These are phyloP conservation scores for Neodiprion fabricii DNA, from an alignment of 1,140 invertebrate species.

Conservation along the genomic window DNA sequence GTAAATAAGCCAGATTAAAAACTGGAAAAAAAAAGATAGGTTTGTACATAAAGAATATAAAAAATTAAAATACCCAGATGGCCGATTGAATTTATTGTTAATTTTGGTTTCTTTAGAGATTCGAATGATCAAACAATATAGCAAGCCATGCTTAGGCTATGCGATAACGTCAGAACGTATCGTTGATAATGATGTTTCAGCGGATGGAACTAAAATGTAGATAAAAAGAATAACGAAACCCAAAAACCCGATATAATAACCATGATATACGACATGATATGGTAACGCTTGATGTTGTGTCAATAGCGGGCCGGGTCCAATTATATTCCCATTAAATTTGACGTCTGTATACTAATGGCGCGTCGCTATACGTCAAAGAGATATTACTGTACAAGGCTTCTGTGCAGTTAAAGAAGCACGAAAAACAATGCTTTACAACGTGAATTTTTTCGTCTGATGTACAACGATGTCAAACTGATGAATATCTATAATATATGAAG, in stretches of 20 bases:
- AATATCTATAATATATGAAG: too few relatives aligned
- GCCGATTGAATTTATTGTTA: too few relatives aligned
- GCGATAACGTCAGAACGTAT: not conserved
- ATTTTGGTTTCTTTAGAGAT: too few relatives aligned
- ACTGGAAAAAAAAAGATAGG: too few relatives aligned
- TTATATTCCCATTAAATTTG: conserved; percentile 1
- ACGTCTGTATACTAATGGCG: not conserved
- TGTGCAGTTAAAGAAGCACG: not conserved
- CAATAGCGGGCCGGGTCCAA: not conserved
- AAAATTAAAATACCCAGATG: too few relatives aligned
- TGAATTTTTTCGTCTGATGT: too few relatives aligned
- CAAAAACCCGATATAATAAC: not conserved
- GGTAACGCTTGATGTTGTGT: not conserved
- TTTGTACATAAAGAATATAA: too few relatives aligned
- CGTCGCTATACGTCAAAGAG: not conserved
- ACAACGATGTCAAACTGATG: too few relatives aligned
- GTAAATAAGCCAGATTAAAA: too few relatives aligned
- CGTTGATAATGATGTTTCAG: not conserved
- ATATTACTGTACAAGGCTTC: not conserved
- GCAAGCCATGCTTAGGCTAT: too few relatives aligned
- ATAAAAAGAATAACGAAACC: not conserved
- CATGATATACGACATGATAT: too few relatives aligned
- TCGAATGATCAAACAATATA: too few relatives aligned
- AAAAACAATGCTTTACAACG: not conserved
- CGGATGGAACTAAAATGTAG: not conserved